A percentile compares a stretch with the other conserved stretches of the same genome.
Evolutionary conservation across 1,140 invertebrate species (phyloP).

Genomic region (Oscheius sp.): DNA sequence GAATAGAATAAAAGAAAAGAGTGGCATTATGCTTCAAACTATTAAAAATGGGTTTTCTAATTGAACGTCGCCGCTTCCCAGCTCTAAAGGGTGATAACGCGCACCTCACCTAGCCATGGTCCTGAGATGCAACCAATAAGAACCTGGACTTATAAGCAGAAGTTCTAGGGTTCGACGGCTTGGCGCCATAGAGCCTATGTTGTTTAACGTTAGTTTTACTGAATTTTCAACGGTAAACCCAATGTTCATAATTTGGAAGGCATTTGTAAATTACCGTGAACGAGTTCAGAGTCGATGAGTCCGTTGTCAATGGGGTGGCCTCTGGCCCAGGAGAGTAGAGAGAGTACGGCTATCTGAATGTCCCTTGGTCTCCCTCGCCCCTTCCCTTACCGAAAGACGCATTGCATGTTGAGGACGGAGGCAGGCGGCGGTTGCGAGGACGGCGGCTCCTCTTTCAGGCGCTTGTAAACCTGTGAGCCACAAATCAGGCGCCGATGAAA

Average conservation of each 20-base stretch:
- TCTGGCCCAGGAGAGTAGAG: neutral
- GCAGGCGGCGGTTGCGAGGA: neutral
- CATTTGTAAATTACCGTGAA: slow-evolving; percentile 30
- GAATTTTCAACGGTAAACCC: too few relatives aligned
- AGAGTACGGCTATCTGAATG: neutral
- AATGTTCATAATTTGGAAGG: too few relatives aligned
- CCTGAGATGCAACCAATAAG: too few relatives aligned
- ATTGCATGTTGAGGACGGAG: neutral
- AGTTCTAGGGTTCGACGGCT: too few relatives aligned
- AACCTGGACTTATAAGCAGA: too few relatives aligned
- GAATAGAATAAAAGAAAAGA: neutral
- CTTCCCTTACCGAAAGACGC: neutral
- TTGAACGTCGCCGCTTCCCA: too few relatives aligned
- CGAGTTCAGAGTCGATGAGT: slow-evolving; percentile 55
- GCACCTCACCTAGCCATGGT: too few relatives aligned
- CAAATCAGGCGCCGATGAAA: neutral
- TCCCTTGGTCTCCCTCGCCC: neutral
- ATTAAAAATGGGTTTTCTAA: too few relatives aligned
- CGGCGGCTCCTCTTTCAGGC: neutral
- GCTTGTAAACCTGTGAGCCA: neutral
- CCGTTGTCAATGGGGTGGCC: slow-evolving; percentile 42
- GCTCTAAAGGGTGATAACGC: too few relatives aligned
- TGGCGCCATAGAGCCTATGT: too few relatives aligned
- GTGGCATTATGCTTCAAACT: too few relatives aligned
- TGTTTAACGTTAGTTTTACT: too few relatives aligned